A percentile compares a stretch with the other conserved stretches of the same genome.
These are phyloP conservation scores for Drosophila hydei DNA, from an alignment of 1,140 invertebrate genomes.

Conservation along the genomic window DNA sequence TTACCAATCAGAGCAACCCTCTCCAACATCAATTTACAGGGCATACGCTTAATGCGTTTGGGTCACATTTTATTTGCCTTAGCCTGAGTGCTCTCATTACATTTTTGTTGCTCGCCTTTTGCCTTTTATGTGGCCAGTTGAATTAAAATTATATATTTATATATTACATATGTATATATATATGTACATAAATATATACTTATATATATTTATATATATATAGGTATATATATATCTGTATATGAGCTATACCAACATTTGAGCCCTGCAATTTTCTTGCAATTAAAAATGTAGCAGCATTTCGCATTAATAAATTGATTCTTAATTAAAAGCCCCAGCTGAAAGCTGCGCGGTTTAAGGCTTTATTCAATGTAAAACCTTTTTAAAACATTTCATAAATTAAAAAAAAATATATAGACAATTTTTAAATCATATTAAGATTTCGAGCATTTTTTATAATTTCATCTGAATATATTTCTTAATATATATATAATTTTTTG, in stretches of 20 bases:
- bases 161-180: slow-evolving; percentile 29
- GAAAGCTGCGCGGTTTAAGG: background rate
- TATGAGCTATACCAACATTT: background rate
- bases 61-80: slow-evolving; percentile 54
- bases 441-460: no score
- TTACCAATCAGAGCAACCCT: no score
- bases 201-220: no score
- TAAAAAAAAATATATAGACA: no score
- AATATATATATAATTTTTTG: no score
- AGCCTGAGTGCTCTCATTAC: slow-evolving; percentile 23
- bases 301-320: slow-evolving; percentile 68
- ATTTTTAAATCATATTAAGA: no score
- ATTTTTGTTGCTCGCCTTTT: slow-evolving; percentile 37
- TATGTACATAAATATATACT: no score
- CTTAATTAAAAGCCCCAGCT: slow-evolving; percentile 55
- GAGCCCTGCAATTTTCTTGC: slow-evolving; percentile 50
- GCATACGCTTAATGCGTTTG: slow-evolving; percentile 55
- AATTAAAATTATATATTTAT: slow-evolving; percentile 62
- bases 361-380: no score
- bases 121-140: slow-evolving; percentile 55
- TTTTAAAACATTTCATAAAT: no score
- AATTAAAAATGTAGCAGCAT: slow-evolving; percentile 62
- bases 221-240: no score
- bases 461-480: no score
- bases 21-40: background rate